Evolutionary conservation across 1,140 invertebrate species (phyloP).

Genomic region (fruit fly (Drosophila melanogaster)): Release_6_plus_ISO1_MT NT_033779.5:8763001-8763500

Average conservation of each 20-base stretch:
- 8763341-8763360: slow-evolving; percentile 50
- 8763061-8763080: too few relatives aligned
- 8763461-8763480: slow-evolving; percentile 78
- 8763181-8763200: slow-evolving; percentile 78
- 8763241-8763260: slow-evolving; percentile 52
- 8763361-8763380: slow-evolving; percentile 36
- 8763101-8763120: slow-evolving; percentile 4
- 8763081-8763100: too few relatives aligned
- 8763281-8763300: slow-evolving; percentile 64
- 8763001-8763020: too few relatives aligned
- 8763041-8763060: too few relatives aligned
- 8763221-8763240: slow-evolving; percentile 4
- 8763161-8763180: slow-evolving; percentile 64
- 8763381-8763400: slow-evolving; percentile 17
- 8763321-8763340: slow-evolving; percentile 78
- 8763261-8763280: slow-evolving; percentile 54
- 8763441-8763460: slow-evolving; percentile 66
- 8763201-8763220: slow-evolving; percentile 12
- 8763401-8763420: slow-evolving; percentile 19
- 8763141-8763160: slow-evolving; percentile 36
- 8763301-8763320: slow-evolving; percentile 79
- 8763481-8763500: slow-evolving; percentile 10
- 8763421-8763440: slow-evolving; percentile 73
- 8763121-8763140: not conserved
- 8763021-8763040: too few relatives aligned